Evolutionary conservation across 2,888 invertebrate genomes (phyloP).

Genomic region (Orthonychiurus folsomi): DNA sequence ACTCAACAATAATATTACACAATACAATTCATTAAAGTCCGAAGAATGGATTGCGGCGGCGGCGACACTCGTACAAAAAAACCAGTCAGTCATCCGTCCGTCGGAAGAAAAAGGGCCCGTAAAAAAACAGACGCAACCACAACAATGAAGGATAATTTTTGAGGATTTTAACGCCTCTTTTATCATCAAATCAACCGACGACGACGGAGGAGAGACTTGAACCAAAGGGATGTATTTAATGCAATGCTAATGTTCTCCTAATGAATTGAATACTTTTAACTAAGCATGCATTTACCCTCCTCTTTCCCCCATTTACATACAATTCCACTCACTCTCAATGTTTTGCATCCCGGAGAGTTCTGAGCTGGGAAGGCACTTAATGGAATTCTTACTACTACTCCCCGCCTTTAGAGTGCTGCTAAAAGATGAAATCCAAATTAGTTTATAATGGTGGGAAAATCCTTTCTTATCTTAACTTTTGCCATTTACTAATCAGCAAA

Average conservation of each 20-base stretch:
- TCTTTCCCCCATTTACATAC: not conserved
- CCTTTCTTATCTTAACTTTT: not conserved
- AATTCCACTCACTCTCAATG: not conserved
- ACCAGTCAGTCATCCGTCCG: not conserved
- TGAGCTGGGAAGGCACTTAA: too few species aligned
- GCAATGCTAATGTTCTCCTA: not conserved
- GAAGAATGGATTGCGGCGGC: not conserved
- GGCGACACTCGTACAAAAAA: not conserved
- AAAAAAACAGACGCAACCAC: not conserved
- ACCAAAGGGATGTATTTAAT: too few species aligned
- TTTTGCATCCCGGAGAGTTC: too few species aligned
- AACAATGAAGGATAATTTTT: slow-evolving; percentile 28
- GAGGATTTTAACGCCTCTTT: slow-evolving; percentile 23
- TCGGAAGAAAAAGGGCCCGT: not conserved
- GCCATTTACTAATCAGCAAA: not conserved
- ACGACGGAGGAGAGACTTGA: too few species aligned
- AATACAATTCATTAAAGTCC: not conserved
- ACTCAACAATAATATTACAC: not conserved
- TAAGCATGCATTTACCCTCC: not conserved
- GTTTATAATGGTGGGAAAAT: not conserved
- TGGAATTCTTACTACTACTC: too few species aligned
- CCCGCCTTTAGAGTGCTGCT: not conserved
- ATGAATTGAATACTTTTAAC: not conserved
- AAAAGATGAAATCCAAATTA: not conserved
- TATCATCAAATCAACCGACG: slow-evolving; percentile 22